Evolutionary conservation across 2,888 invertebrate species (phyloP), one percentile per base, ranked within the genome.

Genomic region (Cryptophagus acutangulus): DNA sequence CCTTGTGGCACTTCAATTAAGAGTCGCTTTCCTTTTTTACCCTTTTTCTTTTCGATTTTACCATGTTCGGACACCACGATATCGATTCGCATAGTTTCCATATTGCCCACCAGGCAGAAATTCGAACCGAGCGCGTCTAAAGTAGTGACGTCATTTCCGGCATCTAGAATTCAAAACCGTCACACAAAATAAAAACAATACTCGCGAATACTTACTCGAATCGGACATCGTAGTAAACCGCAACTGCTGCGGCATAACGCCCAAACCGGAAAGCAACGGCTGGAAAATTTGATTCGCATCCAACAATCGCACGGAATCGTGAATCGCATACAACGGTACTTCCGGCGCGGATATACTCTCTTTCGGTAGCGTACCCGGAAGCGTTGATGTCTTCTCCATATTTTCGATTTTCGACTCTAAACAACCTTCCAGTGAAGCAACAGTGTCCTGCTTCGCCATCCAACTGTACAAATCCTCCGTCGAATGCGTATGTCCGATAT

Each of bases 211-310:
- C 49, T 52, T 51, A 66, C 66, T 59, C 17, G 66, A 65, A 46
- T 68, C 69, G 2, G 66, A 59, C 54, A 67, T 63, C 1, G 66
- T 65, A 6, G 68, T 66, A 30, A 69, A 62, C 24, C 76, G 71
- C 62, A 93, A 81, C 71, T 91, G 90, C 58, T 89, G 85, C 1
- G 90, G 91, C 81, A 86, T 91, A 0, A 95, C 87, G 1, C 93
- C 94, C 18, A 95, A 74, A 43, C 89, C 88, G 0, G 87, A 82
- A 10, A 96, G 73, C 55, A 96, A 75, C 0, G 95, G 94, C 66
- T 93, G 91, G 70, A 93, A 93, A 58, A 93, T 91, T 34, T 91
- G 78, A 72, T 94, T 93, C 2, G 95, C 93, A 71, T 95, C 94
- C 43, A 94, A 75, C 40, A 95, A 72, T 67, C 84, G 78, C 12